Conservation (phyloP, 1,140 invertebrate species). For the Drosophila repleta region DNA sequence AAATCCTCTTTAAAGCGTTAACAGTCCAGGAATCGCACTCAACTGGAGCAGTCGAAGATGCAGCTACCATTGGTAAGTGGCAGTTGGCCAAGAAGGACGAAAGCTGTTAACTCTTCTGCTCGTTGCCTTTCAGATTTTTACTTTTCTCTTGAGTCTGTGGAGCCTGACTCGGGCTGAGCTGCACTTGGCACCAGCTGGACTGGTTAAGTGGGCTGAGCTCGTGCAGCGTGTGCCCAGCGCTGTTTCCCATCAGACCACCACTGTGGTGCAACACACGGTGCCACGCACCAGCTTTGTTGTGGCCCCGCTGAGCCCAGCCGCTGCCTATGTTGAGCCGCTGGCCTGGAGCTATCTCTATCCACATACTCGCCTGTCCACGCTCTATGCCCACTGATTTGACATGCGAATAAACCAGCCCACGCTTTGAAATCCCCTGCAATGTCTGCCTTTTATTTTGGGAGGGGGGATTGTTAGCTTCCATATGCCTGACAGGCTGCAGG, state of each 20-base stretch:
- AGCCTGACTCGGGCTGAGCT: slow-evolving; percentile 24
- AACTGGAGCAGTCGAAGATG: slow-evolving; percentile 37
- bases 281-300: slow-evolving; percentile 31
- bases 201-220: slow-evolving; percentile 52
- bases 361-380: not conserved
- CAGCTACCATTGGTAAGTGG: slow-evolving; percentile 39
- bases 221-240: slow-evolving; percentile 66
- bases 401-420: slow-evolving; percentile 18
- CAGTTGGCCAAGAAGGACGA: not conserved
- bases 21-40: slow-evolving; percentile 12
- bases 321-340: slow-evolving; percentile 10
- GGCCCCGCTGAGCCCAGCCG: slow-evolving; percentile 4
- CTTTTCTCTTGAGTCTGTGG: slow-evolving; percentile 15
- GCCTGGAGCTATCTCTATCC: slow-evolving; percentile 21
- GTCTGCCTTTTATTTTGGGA: slow-evolving; percentile 10
- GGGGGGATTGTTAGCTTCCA: not conserved
- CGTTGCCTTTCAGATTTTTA: slow-evolving; percentile 14
- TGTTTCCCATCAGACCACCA: slow-evolving; percentile 84
- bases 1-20: slow-evolving; percentile 7
- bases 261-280: slow-evolving; percentile 77
- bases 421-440: not conserved
- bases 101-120: not conserved
- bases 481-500: slow-evolving; percentile 19
- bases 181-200: not conserved
- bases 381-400: slow-evolving; percentile 20